Evolutionary conservation across 2,888 invertebrate species (phyloP), one percentile per base, ranked within the genome.

Genomic region (Ectemnius lituratus): DNA sequence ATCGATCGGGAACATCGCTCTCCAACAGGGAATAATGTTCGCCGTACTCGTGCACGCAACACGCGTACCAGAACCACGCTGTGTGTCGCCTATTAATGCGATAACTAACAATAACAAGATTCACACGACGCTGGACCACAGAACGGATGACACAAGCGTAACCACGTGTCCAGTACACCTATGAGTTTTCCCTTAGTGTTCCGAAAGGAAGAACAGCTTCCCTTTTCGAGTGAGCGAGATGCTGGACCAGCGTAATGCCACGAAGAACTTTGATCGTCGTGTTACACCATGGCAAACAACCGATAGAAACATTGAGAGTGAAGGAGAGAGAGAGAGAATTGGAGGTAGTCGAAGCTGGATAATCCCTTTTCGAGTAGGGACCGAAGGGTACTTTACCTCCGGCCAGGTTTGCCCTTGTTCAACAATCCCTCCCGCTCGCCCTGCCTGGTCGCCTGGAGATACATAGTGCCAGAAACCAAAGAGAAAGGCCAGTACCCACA

Each of bases 51-150:
- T 18, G 58, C 57, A 63, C 49, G 47, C 59, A 62, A 59, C 57
- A 47, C 62, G 47, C 76, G 46, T 60, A 20, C 52, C 62, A 69
- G 61, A 52, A 73, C 52, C 62, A 67, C 59, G 57, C 73, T 71
- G 49, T 62, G 45, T 45, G 37, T 65, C 72, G 68, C 68, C 72
- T 73, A 84, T 82, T 82, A 84, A 84, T 79, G 75, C 79, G 79
- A 81, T 82, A 84, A 83, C 83, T 81, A 83, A 83, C 82, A 81
- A 78, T 82, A 84, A 84, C 81, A 83, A 84, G 77, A 77, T 80
- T 73, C 70, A 68, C 13, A 67, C 23, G 23, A 23, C 3, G 23
- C 23, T 23, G 23, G 23, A 23, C 23, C 23, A 3, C 23, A 23
- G 23, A 23, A 3, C 3, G 23, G 23, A 23, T 23, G 2, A 23